A percentile compares a stretch with the other conserved stretches of the same genome.
Conservation (phyloP, 2,113 vertebrate genomes). For the Australoheros scitulus region DNA sequence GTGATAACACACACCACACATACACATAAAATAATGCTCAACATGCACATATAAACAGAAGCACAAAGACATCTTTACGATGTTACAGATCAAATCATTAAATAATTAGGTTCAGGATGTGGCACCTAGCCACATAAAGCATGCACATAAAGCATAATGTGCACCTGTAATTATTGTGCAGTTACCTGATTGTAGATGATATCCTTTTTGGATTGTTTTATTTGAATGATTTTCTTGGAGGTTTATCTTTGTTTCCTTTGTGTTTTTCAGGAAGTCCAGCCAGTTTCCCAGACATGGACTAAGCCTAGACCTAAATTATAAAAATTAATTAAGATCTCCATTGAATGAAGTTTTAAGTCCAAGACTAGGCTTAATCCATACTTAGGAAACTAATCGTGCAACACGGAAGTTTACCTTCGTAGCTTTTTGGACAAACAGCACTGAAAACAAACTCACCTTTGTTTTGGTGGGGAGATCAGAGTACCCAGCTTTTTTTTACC, state of each 20-base stretch:
- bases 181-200: background rate
- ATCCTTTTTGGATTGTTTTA: background rate
- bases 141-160: too few species aligned
- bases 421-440: background rate
- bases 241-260: background rate
- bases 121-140: too few species aligned
- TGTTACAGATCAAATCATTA: constrained; percentile 29
- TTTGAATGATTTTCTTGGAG: too few species aligned
- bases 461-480: too few species aligned
- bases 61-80: constrained; percentile 30
- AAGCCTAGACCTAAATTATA: background rate
- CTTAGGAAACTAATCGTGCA: background rate
- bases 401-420: background rate
- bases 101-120: too few species aligned
- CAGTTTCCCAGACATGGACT: background rate
- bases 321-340: background rate
- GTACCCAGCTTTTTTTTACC: too few species aligned
- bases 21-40: constrained; percentile 23
- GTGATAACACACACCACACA: constrained; percentile 60
- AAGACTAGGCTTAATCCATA: background rate
- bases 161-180: background rate
- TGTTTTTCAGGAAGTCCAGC: background rate
- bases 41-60: constrained; percentile 36
- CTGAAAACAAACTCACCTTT: background rate
- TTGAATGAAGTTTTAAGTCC: background rate